A percentile compares a stretch with the other conserved stretches of the same genome.
Conservation (phyloP, 2,797 vertebrate species). For the Malurus splendens region DNA sequence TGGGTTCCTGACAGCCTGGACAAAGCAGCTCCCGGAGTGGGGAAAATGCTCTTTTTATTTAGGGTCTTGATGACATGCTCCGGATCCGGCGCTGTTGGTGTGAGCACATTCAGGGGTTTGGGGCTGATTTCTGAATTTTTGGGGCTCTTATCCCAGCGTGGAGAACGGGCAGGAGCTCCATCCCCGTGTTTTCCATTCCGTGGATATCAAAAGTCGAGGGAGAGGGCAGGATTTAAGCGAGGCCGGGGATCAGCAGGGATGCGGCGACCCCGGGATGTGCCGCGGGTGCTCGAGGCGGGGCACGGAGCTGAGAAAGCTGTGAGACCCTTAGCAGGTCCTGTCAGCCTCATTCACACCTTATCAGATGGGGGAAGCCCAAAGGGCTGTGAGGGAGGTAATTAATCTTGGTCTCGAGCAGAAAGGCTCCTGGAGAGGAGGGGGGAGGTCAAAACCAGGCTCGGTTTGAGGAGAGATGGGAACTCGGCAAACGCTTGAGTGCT, state of each 20-base stretch:
- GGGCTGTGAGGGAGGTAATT: constrained; percentile 31
- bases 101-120: neutral
- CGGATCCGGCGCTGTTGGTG: rapidly evolving
- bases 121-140: neutral
- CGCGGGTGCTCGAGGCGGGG: neutral
- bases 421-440: neutral
- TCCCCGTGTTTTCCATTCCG: rapidly evolving
- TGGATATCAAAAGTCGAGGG: neutral
- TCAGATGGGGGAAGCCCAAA: constrained; percentile 63
- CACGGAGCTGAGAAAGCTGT: constrained; percentile 19
- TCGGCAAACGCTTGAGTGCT: neutral
- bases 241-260: neutral
- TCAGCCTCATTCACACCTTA: constrained; percentile 64
- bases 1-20: neutral
- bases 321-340: constrained; percentile 57
- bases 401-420: constrained; percentile 42
- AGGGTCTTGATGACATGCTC: neutral
- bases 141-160: neutral
- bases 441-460: neutral
- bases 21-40: neutral
- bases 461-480: neutral
- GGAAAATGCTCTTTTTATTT: neutral
- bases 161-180: neutral
- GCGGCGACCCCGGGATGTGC: neutral
- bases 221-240: neutral